Evolutionary conservation across 2,797 vertebrate genomes (phyloP).

Genomic region (Gymnoscopelus microlampas): DNA sequence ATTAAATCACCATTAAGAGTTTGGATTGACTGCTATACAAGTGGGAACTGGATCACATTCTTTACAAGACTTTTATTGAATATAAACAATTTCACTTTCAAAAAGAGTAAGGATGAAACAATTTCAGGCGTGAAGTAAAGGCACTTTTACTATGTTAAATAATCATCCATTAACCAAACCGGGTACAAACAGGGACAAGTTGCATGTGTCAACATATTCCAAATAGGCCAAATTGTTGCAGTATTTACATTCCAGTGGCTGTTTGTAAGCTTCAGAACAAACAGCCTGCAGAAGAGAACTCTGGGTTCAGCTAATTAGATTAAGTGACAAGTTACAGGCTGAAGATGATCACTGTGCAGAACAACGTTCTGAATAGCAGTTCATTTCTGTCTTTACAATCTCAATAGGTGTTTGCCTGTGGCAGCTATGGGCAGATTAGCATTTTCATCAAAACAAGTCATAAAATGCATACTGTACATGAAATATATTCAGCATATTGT

Average conservation of each 20-base stretch:
- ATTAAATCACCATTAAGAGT: not conserved
- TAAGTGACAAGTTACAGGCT: constrained; percentile 35
- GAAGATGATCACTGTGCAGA: constrained; percentile 51
- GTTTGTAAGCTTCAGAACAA: constrained; percentile 45
- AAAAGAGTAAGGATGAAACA: constrained; percentile 26
- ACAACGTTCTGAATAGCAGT: constrained; percentile 51
- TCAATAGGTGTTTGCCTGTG: constrained; percentile 41
- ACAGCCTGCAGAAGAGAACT: constrained; percentile 39
- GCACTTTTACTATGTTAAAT: constrained; percentile 38
- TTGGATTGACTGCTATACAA: not conserved
- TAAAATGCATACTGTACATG: constrained; percentile 38
- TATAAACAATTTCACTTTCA: constrained; percentile 52
- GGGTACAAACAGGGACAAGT: constrained; percentile 48
- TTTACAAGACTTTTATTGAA: constrained; percentile 71
- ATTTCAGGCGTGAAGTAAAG: constrained; percentile 46
- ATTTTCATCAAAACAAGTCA: constrained; percentile 50
- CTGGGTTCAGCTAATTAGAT: constrained; percentile 50
- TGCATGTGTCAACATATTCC: constrained; percentile 47
- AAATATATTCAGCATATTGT: constrained; percentile 29
- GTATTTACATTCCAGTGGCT: constrained; percentile 66
- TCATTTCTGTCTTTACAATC: constrained; percentile 57
- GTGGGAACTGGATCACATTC: not conserved
- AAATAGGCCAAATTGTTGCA: constrained; percentile 39
- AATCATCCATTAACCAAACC: constrained; percentile 41
- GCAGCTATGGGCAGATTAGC: constrained; percentile 41